Evolutionary conservation across 23 tunicate genomes (phyloP), one percentile per base, ranked within the genome.

Genomic region (Styela clava): DNA sequence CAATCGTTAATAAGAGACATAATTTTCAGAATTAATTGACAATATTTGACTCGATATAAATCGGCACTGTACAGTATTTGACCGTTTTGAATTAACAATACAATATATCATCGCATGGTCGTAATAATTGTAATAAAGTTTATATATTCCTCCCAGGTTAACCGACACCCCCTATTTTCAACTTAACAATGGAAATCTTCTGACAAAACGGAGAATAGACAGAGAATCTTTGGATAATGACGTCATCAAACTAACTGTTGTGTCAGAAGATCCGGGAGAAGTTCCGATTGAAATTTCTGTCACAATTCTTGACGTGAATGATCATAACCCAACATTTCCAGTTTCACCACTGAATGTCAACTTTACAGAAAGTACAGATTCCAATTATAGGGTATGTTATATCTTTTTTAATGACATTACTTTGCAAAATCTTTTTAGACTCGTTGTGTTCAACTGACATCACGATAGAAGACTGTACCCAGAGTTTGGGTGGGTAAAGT

Each of bases 251-350:
- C 80, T 91, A 9, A 29, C 79, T 21, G 97, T 84, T 0, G 82
- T 82, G 0, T 35, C 87, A 23, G 52, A 24, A 18, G 37, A 82
- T 28, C 74, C 79, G 1, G 72, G 79, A 25, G 28, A 34, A 29
- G 80, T 74, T 22, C 81, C 81, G 28, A 74, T 91, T 12, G 97
- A 85, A 52, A 85, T 91, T 18, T 44, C 63, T 24, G 86, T 91
- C 23, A 62, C 79, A 0, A 76, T 91, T 21, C 26, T 72, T 25
- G 97, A 91, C 69, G 64, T 91, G 31, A 91, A 91, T 84, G 97
- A 91, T 52, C 86, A 91, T 81, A 80, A 82, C 36, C 97, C 97
- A 1, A 33, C 33, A 19, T 91, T 91, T 63, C 74, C 86, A 24
- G n/a, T 20, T 20, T 69, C 85, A 16, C 78, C 81, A 22, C 52